Base-by-base conservation (phyloP, 2,888 invertebrate species). In the Schizaphis graminum region DNA sequence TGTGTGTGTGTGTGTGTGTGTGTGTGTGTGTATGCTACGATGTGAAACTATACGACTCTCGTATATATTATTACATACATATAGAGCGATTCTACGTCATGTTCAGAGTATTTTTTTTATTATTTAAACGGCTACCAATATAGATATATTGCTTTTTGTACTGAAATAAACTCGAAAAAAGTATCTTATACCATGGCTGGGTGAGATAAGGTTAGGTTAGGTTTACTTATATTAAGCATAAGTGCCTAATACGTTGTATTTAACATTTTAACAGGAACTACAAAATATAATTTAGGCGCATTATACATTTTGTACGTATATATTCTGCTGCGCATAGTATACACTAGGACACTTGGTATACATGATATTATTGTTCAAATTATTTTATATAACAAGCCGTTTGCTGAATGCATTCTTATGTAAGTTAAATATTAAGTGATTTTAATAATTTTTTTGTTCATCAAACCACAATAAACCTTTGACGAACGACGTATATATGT, bases 21-120 rank as follows among this genome's bases (percentile, higher is more conserved):
- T n/a, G n/a, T 21, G 53, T 41, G 21, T 77, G 67, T 49, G 49
- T 49, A 3, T n/a, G 67, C 49, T 90, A 67, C 67, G 35, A 77
- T 90, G 49, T 90, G 90, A 67, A 90, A 90, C 47, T 35, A 89
- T 41, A 89, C 47, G 24, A 1, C 77, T 77, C 77, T 77, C 8
- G 35, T 77, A 24, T n/a, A n/a, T 77, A 77, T 86, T 47, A n/a
- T 86, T 47, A 86, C 28, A 44, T 86, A 28, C 35, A 35, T n/a
- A n/a, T 77, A 77, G 35, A 77, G 35, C 21, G 21, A 35, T 77
- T 77, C 8, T 77, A 35, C 35, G 35, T 77, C 21, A 35, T 77
- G 77, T 41, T 35, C 77, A 77, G 35, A 35, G 21, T 35, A 53
- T 53, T 53, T 77, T 77, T 77, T 61, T 61, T 77, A 5, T 77